Evolutionary conservation across 2,888 invertebrate species (phyloP).

Genomic region (Pasiphila rectangulata): DNA sequence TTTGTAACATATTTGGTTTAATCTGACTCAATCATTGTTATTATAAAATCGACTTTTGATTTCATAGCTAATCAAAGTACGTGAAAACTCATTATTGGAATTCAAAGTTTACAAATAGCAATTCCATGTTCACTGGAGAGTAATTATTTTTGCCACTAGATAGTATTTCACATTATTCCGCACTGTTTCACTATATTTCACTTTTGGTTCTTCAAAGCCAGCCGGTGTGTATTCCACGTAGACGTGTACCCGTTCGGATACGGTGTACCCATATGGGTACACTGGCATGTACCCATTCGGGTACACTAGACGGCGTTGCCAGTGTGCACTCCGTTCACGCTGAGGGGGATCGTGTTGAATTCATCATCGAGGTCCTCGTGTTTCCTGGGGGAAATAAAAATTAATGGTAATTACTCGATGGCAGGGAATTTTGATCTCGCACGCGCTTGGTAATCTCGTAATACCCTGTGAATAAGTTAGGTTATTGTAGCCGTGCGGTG

Average conservation of each 20-base stretch:
- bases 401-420: constrained; percentile 1
- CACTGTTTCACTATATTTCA: too few relatives aligned
- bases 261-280: constrained; percentile 33
- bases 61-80: too few relatives aligned
- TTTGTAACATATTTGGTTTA: too few relatives aligned
- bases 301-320: constrained; percentile 67
- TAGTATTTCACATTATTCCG: background rate
- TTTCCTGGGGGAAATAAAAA: constrained; percentile 55
- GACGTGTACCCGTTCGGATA: background rate
- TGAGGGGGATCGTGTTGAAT: constrained; percentile 76
- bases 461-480: too few relatives aligned
- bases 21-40: too few relatives aligned
- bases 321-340: constrained; percentile 66
- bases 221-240: constrained; percentile 16
- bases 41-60: too few relatives aligned
- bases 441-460: background rate
- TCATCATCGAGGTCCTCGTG: constrained; percentile 72
- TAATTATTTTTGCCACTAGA: too few relatives aligned
- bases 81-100: too few relatives aligned
- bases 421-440: background rate
- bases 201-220: too few relatives aligned
- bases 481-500: too few relatives aligned
- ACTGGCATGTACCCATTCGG: background rate
- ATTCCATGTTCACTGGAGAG: too few relatives aligned
- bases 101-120: too few relatives aligned